phyloP scores from a whole-genome alignment of 2,797 vertebrate genomes.

The Sardinella longiceps region DNA sequence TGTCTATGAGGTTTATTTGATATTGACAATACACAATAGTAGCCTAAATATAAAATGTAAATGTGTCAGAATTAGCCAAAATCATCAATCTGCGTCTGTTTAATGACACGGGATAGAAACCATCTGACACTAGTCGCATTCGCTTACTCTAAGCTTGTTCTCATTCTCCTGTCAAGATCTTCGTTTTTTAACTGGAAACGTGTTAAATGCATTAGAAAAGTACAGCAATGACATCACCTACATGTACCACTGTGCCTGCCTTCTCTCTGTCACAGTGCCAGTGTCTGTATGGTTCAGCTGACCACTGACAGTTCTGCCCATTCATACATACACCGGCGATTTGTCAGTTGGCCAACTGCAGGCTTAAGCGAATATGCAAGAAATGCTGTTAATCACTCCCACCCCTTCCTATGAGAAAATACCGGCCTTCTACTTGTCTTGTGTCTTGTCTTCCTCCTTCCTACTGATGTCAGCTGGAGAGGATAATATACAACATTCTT shows the following conservation, averaged over 20 bases:
- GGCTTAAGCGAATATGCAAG: slow-evolving; percentile 2
- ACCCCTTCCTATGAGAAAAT: not conserved
- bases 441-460: not conserved
- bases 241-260: not conserved
- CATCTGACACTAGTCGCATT: not conserved
- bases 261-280: not conserved
- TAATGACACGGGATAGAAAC: not conserved
- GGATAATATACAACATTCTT: not conserved
- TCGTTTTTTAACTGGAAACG: too few relatives aligned
- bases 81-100: too few relatives aligned
- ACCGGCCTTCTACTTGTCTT: not conserved
- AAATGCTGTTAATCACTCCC: not conserved
- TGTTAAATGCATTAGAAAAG: too few relatives aligned
- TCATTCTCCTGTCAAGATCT: too few relatives aligned
- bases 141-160: not conserved
- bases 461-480: not conserved
- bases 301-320: not conserved
- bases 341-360: not conserved
- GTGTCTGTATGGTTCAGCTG: not conserved
- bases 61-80: too few relatives aligned
- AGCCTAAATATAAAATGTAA: too few relatives aligned
- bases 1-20: not conserved
- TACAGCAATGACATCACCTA: too few relatives aligned
- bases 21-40: too few relatives aligned
- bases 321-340: not conserved